These are phyloP conservation scores for Axinella damicornis DNA, from an alignment of 37 sponge, comb jelly and placozoan genomes.

Conservation along the genomic window DNA sequence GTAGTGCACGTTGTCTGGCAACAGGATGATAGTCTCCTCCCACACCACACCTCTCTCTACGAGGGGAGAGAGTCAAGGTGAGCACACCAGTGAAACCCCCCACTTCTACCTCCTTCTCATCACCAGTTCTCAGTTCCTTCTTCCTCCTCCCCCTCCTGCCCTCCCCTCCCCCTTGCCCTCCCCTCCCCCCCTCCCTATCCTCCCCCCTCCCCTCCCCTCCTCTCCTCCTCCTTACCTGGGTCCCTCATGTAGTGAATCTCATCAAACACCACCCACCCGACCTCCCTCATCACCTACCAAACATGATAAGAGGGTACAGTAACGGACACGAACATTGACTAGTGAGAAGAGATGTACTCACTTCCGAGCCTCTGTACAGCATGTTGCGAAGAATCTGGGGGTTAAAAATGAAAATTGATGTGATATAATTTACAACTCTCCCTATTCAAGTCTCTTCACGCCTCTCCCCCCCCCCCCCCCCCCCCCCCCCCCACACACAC, in stretches of 20 bases:
- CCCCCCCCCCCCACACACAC: background rate
- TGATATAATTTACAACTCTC: too few species aligned
- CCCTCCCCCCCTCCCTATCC: background rate
- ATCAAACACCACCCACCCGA: slow-evolving; percentile 96
- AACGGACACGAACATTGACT: too few species aligned
- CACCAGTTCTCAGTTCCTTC: background rate
- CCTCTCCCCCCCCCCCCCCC: background rate
- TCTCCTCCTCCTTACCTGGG: slow-evolving; percentile 46
- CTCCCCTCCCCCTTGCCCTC: background rate
- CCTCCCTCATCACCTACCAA: slow-evolving; percentile 95
- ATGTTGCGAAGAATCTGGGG: slow-evolving; percentile 91
- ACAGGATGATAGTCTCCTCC: slow-evolving; percentile 98
- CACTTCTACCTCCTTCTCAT: background rate
- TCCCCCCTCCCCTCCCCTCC: too few species aligned
- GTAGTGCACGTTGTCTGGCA: slow-evolving; percentile 97
- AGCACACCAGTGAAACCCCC: too few species aligned
- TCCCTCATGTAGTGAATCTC: slow-evolving; percentile 97
- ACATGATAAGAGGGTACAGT: too few species aligned
- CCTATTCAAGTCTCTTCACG: slow-evolving; percentile 1
- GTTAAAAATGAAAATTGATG: background rate
- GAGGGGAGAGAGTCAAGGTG: background rate
- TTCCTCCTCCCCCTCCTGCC: background rate
- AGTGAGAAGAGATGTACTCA: slow-evolving; percentile 3
- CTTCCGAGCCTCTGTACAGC: slow-evolving; percentile 97
- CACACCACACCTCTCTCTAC: slow-evolving; percentile 98